These are phyloP conservation scores for Lathronympha strigana DNA, from an alignment of 2,888 invertebrate species.

Conservation along the genomic window DNA sequence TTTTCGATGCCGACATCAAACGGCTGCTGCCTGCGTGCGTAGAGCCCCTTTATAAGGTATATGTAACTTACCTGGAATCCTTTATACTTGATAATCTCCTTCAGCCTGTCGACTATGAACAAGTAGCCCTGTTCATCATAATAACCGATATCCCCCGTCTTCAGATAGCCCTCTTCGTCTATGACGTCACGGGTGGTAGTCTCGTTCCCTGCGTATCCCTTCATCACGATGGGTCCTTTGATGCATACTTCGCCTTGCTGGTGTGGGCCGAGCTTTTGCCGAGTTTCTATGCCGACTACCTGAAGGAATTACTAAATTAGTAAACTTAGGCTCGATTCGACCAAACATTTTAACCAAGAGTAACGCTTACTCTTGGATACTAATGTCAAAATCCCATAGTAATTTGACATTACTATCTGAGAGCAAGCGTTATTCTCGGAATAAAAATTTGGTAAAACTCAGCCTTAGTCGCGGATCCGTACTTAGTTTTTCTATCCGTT, in stretches of 20 bases:
- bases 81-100: constrained; percentile 73
- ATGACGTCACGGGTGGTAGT: constrained; percentile 56
- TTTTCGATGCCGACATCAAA: too few species aligned
- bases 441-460: too few species aligned
- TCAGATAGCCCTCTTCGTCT: constrained; percentile 66
- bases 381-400: too few species aligned
- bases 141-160: constrained; percentile 71
- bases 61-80: constrained; percentile 54
- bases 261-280: constrained; percentile 56
- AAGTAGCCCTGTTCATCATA: constrained; percentile 69
- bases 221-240: constrained; percentile 64
- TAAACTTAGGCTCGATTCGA: too few species aligned
- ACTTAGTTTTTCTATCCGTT: too few species aligned
- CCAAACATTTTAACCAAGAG: too few species aligned
- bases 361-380: too few species aligned
- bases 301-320: constrained; percentile 41
- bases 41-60: too few species aligned
- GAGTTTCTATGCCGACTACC: constrained; percentile 68
- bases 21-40: too few species aligned
- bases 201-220: constrained; percentile 61
- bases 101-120: constrained; percentile 68
- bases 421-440: too few species aligned
- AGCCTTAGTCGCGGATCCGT: too few species aligned
- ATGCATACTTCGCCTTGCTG: constrained; percentile 65
- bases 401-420: too few species aligned